Conservation (phyloP, 2,888 invertebrate species). For the Aproaerema taeniolella region DNA sequence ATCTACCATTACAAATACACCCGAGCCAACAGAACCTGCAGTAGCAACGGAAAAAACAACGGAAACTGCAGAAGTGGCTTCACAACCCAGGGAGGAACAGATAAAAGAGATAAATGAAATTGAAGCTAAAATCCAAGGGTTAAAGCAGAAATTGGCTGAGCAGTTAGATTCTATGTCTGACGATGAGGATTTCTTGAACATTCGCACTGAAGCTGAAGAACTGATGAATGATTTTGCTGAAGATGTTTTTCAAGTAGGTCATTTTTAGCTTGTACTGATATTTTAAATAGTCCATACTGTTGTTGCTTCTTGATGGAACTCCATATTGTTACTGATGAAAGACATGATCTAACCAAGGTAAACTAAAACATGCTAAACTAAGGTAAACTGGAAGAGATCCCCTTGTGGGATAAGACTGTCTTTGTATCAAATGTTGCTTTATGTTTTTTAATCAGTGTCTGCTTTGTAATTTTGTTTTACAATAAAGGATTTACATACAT, state of each 20-base stretch:
- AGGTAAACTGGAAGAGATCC: too few species aligned
- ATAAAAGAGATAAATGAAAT: constrained; percentile 68
- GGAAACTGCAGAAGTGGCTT: constrained; percentile 3
- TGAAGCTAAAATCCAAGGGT: constrained; percentile 79
- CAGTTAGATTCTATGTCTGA: constrained; percentile 77
- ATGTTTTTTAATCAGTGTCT: too few species aligned
- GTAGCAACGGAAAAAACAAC: constrained; percentile 35
- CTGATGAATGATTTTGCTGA: constrained; percentile 72
- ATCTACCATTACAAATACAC: constrained; percentile 46
- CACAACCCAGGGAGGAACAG: constrained; percentile 42
- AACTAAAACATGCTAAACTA: background rate
- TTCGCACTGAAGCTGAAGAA: constrained; percentile 80
- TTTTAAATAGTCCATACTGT: too few species aligned
- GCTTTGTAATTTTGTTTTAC: too few species aligned
- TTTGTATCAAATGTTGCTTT: constrained; percentile 1
- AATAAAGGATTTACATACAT: too few species aligned
- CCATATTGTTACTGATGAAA: too few species aligned
- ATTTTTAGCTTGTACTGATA: too few species aligned
- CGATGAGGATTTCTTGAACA: constrained; percentile 81
- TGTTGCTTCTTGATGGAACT: too few species aligned
- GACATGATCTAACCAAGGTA: too few species aligned
- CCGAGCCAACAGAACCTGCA: constrained; percentile 27
- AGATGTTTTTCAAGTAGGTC: constrained; percentile 60
- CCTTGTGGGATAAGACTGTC: background rate
- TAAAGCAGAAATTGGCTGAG: constrained; percentile 61